phyloP scores from a whole-genome alignment of 2,113 vertebrate genomes.

The Pedetes capensis region DNA sequence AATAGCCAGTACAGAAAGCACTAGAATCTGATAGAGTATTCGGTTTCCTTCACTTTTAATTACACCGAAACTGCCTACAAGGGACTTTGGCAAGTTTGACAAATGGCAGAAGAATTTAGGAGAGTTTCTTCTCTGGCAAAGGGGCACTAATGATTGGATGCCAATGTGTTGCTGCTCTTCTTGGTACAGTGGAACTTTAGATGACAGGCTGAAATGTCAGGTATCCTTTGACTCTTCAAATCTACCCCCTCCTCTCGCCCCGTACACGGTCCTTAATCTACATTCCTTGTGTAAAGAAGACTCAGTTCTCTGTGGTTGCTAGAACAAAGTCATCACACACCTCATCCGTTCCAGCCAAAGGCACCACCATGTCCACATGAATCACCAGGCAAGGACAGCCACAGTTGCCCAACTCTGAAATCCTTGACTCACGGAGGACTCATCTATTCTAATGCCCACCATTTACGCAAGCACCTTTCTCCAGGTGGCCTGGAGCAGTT shows the following conservation, averaged over 20 bases:
- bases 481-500: neutral
- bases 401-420: neutral
- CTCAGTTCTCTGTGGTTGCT: neutral
- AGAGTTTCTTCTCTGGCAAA: neutral
- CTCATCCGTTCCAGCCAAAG: neutral
- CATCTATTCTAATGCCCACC: neutral
- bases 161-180: neutral
- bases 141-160: too few species aligned
- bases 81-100: neutral
- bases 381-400: neutral
- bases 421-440: slow-evolving; percentile 50
- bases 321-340: neutral
- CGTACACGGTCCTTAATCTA: neutral
- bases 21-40: neutral
- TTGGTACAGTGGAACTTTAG: neutral
- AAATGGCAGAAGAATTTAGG: neutral
- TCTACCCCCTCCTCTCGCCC: neutral
- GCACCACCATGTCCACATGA: neutral
- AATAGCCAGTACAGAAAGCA: neutral
- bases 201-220: neutral
- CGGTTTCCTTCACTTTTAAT: neutral
- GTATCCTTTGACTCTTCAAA: neutral
- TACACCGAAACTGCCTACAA: neutral
- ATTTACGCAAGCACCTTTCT: neutral
- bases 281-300: neutral